Percentiles rank a stretch among this genome's conserved stretches.
Evolutionary conservation across 2,113 vertebrate species (phyloP).

Genomic region (Salvelinus alpinus): DNA sequence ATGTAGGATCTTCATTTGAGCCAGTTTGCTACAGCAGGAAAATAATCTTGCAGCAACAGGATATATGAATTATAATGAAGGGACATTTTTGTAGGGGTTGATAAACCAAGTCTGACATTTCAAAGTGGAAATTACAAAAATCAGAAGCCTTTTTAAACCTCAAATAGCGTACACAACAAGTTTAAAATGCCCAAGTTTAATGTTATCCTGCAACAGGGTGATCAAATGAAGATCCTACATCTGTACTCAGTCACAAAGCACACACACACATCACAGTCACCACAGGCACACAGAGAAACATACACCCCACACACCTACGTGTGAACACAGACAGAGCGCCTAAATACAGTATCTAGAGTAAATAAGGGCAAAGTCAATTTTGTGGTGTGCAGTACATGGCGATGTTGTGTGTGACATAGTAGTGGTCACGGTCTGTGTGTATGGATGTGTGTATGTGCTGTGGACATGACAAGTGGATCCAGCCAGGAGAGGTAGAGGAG

Average conservation of each 20-base stretch:
- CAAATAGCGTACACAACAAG: no score
- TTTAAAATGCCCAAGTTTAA: no score
- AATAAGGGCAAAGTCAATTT: constrained; percentile 68
- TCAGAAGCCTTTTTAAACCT: no score
- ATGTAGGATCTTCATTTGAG: no score
- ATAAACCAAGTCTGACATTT: no score
- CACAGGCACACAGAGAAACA: constrained; percentile 19
- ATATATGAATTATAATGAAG: no score
- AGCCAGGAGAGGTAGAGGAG: constrained; percentile 65
- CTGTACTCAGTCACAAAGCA: constrained; percentile 14
- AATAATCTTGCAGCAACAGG: no score
- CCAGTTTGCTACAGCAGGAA: no score
- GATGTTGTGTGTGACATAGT: constrained; percentile 70
- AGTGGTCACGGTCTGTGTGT: constrained; percentile 66
- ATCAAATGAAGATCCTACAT: no score
- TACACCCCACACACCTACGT: constrained; percentile 17
- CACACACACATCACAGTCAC: constrained; percentile 38
- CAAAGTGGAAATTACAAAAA: no score
- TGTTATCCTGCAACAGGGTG: no score
- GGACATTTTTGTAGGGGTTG: no score
- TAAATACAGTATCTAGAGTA: constrained; percentile 38
- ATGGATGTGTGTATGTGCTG: constrained; percentile 26
- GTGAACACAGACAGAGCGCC: background rate
- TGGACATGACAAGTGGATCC: constrained; percentile 62
- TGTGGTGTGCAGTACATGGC: constrained; percentile 57